Base-by-base conservation (phyloP, 2,797 vertebrate genomes). In the Euthynnus affinis region DNA sequence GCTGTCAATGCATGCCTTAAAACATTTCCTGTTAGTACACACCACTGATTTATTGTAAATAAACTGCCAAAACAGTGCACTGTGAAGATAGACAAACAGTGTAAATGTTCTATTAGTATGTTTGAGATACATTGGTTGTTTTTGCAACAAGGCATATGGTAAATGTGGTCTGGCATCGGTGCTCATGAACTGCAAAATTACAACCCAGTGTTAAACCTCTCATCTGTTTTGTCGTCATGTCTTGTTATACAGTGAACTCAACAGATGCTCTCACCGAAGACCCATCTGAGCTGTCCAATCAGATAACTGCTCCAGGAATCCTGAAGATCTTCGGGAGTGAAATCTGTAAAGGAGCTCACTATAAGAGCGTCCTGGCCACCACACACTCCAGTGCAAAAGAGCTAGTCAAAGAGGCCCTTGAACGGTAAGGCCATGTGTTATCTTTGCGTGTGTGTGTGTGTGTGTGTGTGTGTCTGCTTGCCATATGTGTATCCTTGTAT, bases 311-410 rank as follows among this genome's bases (percentile, higher is more conserved):
- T 7, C 96, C 96, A 0, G 96, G 96, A 20, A 95, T 96, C 80
- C 90, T 96, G 61, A 96, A 96, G 91, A 94, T 96, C 68, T 96
- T 96, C 60, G 96, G 96, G 32, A 94, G 89, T 46, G 95, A 96
- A 68, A 96, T 96, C 84, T 95, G 95, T 2, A 86, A 93, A 75
- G 96, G 96, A 20, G 95, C 96, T 48, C 95, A 96, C 88, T 96
- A 96, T 44, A 96, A 96, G 81, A 96, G 96, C 4, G 95, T 96
- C 57, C 86, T 96, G 69, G 96, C 96, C 74, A 96, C 95, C 56
- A 96, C 92, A 0, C 94, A 94, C 69, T 96, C 96, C 42, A 95
- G 94, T 6, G 95, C 96, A 34, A 95, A 90, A 78, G 96, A 96
- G 70, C 92, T 96, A 2, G 94, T 96, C 61, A 96, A 95, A 91